Conservation (phyloP, 2,888 invertebrate genomes). For the Geophilus truncorum region DNA sequence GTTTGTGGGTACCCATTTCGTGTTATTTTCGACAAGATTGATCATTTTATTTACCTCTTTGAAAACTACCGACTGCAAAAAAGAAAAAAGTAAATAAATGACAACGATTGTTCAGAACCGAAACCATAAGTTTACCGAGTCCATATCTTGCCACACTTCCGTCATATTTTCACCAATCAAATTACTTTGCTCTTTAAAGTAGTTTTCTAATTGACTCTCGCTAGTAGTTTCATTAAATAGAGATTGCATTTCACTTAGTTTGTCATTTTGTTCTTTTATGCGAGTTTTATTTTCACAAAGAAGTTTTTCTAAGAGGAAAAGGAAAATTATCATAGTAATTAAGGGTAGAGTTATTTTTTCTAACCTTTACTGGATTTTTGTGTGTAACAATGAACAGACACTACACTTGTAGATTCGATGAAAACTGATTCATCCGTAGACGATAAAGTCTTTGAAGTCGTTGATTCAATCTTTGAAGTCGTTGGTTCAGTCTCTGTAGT, state of each 20-base stretch:
- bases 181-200: background rate
- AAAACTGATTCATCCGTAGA: no score
- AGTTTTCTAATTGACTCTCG: background rate
- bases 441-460: no score
- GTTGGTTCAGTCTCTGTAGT: no score
- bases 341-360: no score
- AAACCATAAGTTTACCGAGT: background rate
- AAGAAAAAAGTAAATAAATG: background rate
- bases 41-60: background rate
- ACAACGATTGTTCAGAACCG: background rate
- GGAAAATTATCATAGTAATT: no score
- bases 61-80: background rate
- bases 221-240: background rate
- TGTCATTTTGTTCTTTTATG: no score
- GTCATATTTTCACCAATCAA: background rate
- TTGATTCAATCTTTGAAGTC: no score
- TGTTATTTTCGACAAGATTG: background rate
- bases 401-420: no score
- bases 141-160: background rate
- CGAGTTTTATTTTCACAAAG: no score
- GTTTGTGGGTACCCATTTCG: background rate
- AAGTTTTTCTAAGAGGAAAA: no score
- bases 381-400: no score
- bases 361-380: no score
- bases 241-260: background rate